Evolutionary conservation across 2,888 invertebrate species (phyloP).

Genomic region (Yponomeuta sedellus): DNA sequence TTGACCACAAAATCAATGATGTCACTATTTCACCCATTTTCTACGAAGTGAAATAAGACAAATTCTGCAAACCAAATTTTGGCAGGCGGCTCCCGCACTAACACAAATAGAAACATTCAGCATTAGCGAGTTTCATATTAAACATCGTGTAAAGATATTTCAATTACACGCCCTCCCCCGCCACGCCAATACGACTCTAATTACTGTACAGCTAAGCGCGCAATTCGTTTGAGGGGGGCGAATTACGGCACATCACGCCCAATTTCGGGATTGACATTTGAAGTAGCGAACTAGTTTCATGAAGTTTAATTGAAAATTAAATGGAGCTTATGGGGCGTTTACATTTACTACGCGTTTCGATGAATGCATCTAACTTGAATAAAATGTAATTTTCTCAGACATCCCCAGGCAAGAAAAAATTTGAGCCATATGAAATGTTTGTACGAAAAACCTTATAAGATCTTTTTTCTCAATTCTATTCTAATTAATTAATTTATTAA

Average conservation of each 20-base stretch:
- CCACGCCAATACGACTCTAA: slow-evolving; percentile 1
- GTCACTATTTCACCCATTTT: too few species aligned
- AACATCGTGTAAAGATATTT: slow-evolving; percentile 14
- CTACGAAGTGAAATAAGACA: background rate
- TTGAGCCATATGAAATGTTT: too few species aligned
- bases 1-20: too few species aligned
- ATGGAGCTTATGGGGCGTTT: background rate
- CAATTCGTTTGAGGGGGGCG: background rate
- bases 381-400: too few species aligned
- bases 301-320: slow-evolving; percentile 6
- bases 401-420: too few species aligned
- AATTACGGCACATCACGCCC: slow-evolving; percentile 8
- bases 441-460: too few species aligned
- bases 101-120: slow-evolving; percentile 8
- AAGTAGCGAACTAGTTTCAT: slow-evolving; percentile 1
- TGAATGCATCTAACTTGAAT: background rate
- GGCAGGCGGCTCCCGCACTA: slow-evolving; percentile 3
- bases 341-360: background rate
- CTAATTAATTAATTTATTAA: too few species aligned
- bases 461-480: too few species aligned
- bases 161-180: background rate
- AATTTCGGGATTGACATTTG: slow-evolving; percentile 11
- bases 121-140: slow-evolving; percentile 13
- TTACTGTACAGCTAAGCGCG: background rate
- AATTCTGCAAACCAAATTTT: background rate